Evolutionary conservation across 1,140 invertebrate species (phyloP), one percentile per base, ranked within the genome.

Genomic region (Vanessa tameamea): DNA sequence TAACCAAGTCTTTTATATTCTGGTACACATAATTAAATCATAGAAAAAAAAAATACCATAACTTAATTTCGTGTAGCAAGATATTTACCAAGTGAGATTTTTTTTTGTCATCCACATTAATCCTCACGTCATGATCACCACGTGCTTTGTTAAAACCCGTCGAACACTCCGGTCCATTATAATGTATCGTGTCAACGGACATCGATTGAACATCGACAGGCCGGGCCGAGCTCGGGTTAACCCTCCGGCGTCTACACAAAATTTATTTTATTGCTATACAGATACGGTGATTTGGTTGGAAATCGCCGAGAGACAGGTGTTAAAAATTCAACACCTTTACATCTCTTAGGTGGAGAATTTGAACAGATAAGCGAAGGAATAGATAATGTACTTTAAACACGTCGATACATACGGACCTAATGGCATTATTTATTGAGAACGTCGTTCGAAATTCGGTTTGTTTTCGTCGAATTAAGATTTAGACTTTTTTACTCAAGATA

Each of bases 241-340:
- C 88, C 88, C 88, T 91, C 82, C 80, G 88, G 87, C 89, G 89
- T 87, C 88, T 85, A 88, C 86, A 90, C 76, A 80, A 87, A 90
- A 91, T 91, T 92, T 92, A 92, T 92, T 91, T 91, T 92, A 92
- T 91, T 89, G 86, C 90, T 79, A 81, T 84, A 83, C 82, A 89
- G 89, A 91, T 92, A 92, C 87, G 83, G 86, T 87, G 87, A 90
- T 92, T 91, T 87, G 88, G 85, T 78, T 89, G 80, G 86, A 88
- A 91, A 89, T 88, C 82, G 82, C 84, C 82, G 81, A 86, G 82
- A 85, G 89, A 92, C 90, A 92, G 90, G 90, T 92, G 89, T 92
- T 88, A 92, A 92, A 83, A 92, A 88, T 88, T 87, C 83, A 87
- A 92, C 89, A 92, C 90, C 87, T 92, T 90, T 89, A 83, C 71